Percentiles rank a stretch among this genome's conserved stretches.
These are phyloP conservation scores for Picathartes gymnocephalus DNA, from an alignment of 2,113 vertebrate genomes.

Conservation along the genomic window DNA sequence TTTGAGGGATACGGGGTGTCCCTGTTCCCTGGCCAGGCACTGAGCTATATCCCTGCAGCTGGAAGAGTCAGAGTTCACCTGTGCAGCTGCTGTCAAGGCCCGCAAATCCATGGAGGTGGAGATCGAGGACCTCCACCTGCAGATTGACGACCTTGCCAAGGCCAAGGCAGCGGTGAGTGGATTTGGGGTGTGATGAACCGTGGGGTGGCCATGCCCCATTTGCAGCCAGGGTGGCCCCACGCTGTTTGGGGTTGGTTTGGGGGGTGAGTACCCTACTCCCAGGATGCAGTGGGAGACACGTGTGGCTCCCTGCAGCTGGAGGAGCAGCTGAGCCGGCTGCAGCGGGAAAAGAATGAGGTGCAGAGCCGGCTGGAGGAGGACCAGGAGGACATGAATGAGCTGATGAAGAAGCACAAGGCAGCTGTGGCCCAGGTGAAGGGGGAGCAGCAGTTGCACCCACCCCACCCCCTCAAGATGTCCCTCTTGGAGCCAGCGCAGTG, in stretches of 20 bases:
- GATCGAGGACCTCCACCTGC: conserved; percentile 94
- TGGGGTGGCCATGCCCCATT: neutral
- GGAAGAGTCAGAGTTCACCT: conserved; percentile 97
- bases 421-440: conserved; percentile 88
- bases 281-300: neutral
- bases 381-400: conserved; percentile 96
- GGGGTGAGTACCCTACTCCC: neutral
- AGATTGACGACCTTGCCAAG: conserved; percentile 95
- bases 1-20: neutral
- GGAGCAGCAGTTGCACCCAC: neutral
- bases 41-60: conserved; percentile 73
- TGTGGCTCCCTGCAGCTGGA: conserved; percentile 79
- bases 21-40: neutral
- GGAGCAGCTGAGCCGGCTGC: conserved; percentile 93
- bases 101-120: conserved; percentile 97
- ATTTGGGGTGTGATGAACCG: rapidly evolving
- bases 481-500: rapidly evolving
- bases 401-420: conserved; percentile 98
- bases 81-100: conserved; percentile 89
- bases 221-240: neutral
- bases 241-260: neutral
- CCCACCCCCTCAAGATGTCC: rapidly evolving
- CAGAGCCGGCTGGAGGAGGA: conserved; percentile 96
- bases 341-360: conserved; percentile 94
- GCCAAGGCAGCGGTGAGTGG: conserved; percentile 84